Evolutionary conservation across 2,888 invertebrate genomes (phyloP), one percentile per base, ranked within the genome.

Genomic region (Hypsopygia costalis): DNA sequence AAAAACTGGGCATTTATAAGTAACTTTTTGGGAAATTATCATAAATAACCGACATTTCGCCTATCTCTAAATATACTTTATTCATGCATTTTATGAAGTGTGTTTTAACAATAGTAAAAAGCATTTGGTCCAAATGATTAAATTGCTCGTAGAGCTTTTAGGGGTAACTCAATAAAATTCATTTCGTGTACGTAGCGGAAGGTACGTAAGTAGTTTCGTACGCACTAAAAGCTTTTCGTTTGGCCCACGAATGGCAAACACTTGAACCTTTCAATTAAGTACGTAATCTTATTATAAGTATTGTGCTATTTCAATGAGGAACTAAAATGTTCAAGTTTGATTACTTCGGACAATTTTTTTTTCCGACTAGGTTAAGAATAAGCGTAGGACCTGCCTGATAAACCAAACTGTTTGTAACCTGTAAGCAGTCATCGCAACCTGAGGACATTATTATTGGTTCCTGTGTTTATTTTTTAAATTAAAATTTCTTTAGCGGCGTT

Each of bases 101-200:
- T 52, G 47, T 49, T 46, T 41, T 43, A 37, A 51, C 47, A 50
- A 46, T 51, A 51, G 54, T 53, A 46, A 62, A 59, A 43, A 46
- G 55, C 55, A 61, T 67, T 72, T 65, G 55, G 57, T 49, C 39
- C 56, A 64, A 69, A 68, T 71, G 62, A 73, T 67, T 59, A 67
- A 69, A 72, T 73, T 63, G 58, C 58, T 57, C 53, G 62, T 54
- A 55, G 61, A 63, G 69, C 72, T 74, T 65, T 72, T 68, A 69
- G 56, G 52, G 44, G 62, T 71, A 75, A 79, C 65, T 64, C 61
- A 61, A 79, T 79, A 73, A 74, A 73, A 71, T 70, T 70, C 57
- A 72, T 76, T 76, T 65, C 49, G 63, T 61, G 60, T 56, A 60
- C 57, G 54, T 62, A 67, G 58, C 58, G 58, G 60, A 63, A 66